A percentile compares a stretch with the other conserved stretches of the same genome.
phyloP scores from a whole-genome alignment of 2,797 vertebrate species.

The Chrysolophus pictus region DNA sequence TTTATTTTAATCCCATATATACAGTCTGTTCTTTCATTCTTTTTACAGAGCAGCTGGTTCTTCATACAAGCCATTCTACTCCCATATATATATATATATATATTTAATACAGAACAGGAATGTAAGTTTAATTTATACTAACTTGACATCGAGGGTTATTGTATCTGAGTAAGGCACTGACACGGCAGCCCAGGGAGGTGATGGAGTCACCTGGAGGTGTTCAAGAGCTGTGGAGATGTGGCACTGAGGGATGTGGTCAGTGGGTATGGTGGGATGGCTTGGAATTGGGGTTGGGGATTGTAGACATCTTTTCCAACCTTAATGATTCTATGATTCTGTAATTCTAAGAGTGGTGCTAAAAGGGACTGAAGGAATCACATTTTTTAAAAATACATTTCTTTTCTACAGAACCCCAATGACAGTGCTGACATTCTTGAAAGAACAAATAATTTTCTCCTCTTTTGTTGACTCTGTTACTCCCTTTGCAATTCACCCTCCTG shows the following conservation, averaged over 20 bases:
- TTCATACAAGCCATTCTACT: neutral
- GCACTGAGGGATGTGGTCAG: too few species aligned
- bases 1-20: slow-evolving; percentile 42
- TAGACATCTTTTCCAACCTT: too few species aligned
- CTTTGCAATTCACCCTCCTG: neutral
- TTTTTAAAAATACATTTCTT: neutral
- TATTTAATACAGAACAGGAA: neutral
- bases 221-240: too few species aligned
- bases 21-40: neutral
- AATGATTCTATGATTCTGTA: too few species aligned
- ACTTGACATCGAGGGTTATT: neutral
- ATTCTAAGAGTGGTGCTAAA: neutral
- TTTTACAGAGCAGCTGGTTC: slow-evolving; percentile 20
- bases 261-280: too few species aligned
- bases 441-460: neutral
- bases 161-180: neutral
- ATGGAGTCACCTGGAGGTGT: too few species aligned
- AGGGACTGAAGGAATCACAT: neutral
- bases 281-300: too few species aligned
- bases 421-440: neutral
- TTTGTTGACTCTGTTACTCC: neutral
- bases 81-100: neutral
- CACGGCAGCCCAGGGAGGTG: too few species aligned
- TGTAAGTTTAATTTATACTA: neutral
- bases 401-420: neutral